A percentile compares a stretch with the other conserved stretches of the same genome.
These are phyloP conservation scores for Desmodus rotundus DNA, from an alignment of 2,113 vertebrate genomes.

Conservation along the genomic window DNA sequence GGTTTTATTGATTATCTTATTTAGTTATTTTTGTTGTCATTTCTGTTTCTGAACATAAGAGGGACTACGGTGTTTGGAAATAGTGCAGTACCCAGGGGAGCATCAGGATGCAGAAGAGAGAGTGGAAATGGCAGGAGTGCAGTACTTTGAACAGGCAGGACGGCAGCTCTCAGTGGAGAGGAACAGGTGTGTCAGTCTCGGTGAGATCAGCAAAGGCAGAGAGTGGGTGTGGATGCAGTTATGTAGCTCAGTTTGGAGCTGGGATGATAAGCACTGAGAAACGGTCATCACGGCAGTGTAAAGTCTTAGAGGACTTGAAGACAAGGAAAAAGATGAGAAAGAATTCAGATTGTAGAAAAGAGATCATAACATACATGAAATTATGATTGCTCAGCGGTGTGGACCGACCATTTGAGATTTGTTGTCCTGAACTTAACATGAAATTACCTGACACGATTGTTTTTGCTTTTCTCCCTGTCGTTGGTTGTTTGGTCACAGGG, in stretches of 20 bases:
- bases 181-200: fast-evolving
- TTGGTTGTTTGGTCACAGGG: background rate
- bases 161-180: background rate
- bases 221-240: background rate
- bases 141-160: background rate
- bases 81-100: background rate
- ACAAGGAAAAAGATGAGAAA: background rate
- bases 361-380: background rate
- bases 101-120: background rate
- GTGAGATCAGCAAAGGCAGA: background rate
- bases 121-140: background rate
- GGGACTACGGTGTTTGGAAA: background rate
- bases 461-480: background rate
- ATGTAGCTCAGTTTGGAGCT: background rate
- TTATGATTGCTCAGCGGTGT: background rate
- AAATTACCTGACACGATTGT: background rate
- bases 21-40: background rate
- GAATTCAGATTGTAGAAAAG: background rate
- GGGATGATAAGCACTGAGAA: background rate
- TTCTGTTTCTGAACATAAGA: background rate
- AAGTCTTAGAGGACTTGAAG: background rate
- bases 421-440: background rate
- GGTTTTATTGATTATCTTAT: background rate
- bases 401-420: background rate
- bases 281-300: background rate